A percentile compares a stretch with the other conserved stretches of the same genome.
Conservation (phyloP, 2,113 vertebrate genomes). For the Cyprinus carpio region DNA sequence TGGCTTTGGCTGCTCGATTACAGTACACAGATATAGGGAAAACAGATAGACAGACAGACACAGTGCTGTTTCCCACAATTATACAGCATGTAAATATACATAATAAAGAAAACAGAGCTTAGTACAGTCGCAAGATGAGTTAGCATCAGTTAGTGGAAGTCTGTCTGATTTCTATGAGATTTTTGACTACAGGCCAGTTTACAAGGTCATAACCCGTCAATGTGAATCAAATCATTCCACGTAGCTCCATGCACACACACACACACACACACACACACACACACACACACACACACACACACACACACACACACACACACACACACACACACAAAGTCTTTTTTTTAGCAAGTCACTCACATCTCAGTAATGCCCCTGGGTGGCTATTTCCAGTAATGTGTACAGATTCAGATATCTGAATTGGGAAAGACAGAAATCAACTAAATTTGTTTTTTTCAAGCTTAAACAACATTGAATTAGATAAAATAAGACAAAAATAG, state of each 20-base stretch:
- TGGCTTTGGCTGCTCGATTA: slow-evolving; percentile 28
- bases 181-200: slow-evolving; percentile 47
- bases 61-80: background rate
- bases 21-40: slow-evolving; percentile 25
- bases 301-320: background rate
- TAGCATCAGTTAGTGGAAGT: slow-evolving; percentile 15
- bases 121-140: background rate
- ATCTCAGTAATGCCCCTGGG: slow-evolving; percentile 13
- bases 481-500: background rate
- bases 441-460: background rate
- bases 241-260: background rate
- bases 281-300: background rate
- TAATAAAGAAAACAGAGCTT: background rate
- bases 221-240: slow-evolving; percentile 39
- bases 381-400: slow-evolving; percentile 15
- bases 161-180: slow-evolving; percentile 9
- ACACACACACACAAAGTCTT: background rate
- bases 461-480: background rate
- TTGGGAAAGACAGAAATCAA: background rate
- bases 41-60: background rate
- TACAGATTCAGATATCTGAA: background rate
- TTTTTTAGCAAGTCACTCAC: slow-evolving; percentile 25
- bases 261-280: background rate
- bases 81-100: background rate
- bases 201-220: slow-evolving; percentile 51